Conservation (phyloP, 1,140 invertebrate genomes). For the Macrosteles quadrilineatus region DNA sequence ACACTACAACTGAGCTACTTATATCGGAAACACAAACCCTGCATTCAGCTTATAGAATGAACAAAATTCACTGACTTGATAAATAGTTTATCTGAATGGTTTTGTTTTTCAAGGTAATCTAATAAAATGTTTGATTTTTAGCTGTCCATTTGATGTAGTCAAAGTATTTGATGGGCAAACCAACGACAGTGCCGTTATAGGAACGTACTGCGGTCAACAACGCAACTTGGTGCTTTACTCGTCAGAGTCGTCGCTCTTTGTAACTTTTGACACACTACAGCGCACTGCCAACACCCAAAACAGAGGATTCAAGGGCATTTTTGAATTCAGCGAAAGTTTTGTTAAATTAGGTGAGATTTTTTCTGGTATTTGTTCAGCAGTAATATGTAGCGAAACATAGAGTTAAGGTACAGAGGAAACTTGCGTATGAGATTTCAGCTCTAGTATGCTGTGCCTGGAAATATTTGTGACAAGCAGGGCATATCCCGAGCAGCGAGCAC, state of each 20-base stretch:
- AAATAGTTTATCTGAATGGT: too few species aligned
- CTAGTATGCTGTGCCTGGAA: too few species aligned
- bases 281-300: constrained; percentile 90
- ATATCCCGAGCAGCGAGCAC: too few species aligned
- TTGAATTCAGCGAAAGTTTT: constrained; percentile 95
- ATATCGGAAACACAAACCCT: too few species aligned
- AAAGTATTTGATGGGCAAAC: constrained; percentile 94
- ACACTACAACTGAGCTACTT: too few species aligned
- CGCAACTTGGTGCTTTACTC: constrained; percentile 94
- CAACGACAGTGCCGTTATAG: constrained; percentile 84
- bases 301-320: constrained; percentile 93
- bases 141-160: constrained; percentile 98
- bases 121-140: constrained; percentile 53
- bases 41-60: too few species aligned
- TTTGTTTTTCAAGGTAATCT: too few species aligned
- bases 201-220: constrained; percentile 97
- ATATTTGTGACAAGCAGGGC: too few species aligned
- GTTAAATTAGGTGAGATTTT: constrained; percentile 84
- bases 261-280: constrained; percentile 86
- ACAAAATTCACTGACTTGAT: too few species aligned
- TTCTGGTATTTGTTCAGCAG: background rate
- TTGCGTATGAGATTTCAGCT: too few species aligned
- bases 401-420: too few species aligned
- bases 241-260: constrained; percentile 82
- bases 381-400: too few species aligned